A percentile compares a stretch with the other conserved stretches of the same genome.
Evolutionary conservation across 2,888 invertebrate species (phyloP).

Genomic region (Gonocerus acuteangulatus): DNA sequence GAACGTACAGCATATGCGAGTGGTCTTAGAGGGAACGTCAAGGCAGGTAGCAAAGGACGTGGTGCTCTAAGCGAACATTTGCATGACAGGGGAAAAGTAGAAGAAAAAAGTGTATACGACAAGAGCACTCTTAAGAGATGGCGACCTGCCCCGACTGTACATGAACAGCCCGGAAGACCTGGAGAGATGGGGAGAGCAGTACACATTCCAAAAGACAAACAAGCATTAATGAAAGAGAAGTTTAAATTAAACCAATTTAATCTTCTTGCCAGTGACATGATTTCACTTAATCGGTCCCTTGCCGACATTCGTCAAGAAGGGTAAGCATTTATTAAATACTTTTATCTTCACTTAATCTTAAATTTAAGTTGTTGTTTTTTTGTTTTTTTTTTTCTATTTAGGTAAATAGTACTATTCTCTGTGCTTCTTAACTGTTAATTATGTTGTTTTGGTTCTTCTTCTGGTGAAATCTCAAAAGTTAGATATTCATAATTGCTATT

Average conservation of each 20-base stretch:
- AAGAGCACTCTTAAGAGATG: constrained; percentile 56
- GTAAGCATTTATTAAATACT: constrained; percentile 50
- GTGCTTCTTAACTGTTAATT: too few species aligned
- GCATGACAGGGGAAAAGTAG: constrained; percentile 37
- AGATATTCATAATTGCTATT: too few species aligned
- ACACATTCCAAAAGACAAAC: constrained; percentile 74
- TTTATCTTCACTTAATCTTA: neutral
- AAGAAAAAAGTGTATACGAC: constrained; percentile 41
- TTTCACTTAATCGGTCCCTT: constrained; percentile 89
- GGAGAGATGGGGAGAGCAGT: constrained; percentile 93
- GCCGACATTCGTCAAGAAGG: constrained; percentile 88
- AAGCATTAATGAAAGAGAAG: constrained; percentile 83
- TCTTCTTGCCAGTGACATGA: constrained; percentile 93
- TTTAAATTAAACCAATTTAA: constrained; percentile 99
- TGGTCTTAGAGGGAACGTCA: neutral
- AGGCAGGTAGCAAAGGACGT: constrained; percentile 30
- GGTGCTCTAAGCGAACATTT: constrained; percentile 38
- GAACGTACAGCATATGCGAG: constrained; percentile 45
- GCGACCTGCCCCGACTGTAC: constrained; percentile 63
- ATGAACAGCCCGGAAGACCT: constrained; percentile 59
- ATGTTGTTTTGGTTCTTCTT: too few species aligned
- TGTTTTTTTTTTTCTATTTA: neutral
- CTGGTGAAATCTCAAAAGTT: too few species aligned
- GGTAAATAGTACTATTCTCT: too few species aligned
- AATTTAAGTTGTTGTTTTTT: neutral